Evolutionary conservation across 2,113 vertebrate genomes (phyloP).

Genomic region (Cichladusa arquata): DNA sequence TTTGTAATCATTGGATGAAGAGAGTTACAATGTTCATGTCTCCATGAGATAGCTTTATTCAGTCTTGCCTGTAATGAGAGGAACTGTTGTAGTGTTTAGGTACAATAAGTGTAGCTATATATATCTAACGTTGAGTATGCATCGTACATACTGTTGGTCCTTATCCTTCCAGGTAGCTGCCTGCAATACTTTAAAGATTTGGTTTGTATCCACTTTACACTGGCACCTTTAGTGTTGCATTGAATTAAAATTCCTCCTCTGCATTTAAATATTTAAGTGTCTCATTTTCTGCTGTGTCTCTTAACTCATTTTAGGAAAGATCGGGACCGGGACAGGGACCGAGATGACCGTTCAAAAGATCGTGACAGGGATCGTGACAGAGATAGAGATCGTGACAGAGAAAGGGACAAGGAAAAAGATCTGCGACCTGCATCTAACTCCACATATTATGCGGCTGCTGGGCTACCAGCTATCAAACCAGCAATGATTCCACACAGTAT

Average conservation of each 20-base stretch:
- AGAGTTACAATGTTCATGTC: background rate
- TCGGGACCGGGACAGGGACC: slow-evolving; percentile 88
- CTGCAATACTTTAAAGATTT: background rate
- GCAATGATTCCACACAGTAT: slow-evolving; percentile 86
- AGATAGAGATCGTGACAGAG: slow-evolving; percentile 86
- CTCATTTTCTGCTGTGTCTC: background rate
- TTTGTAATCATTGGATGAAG: background rate
- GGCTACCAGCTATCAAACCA: slow-evolving; percentile 80
- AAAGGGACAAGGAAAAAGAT: slow-evolving; percentile 87
- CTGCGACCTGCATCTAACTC: slow-evolving; percentile 76
- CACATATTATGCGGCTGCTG: slow-evolving; percentile 57
- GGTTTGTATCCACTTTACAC: background rate
- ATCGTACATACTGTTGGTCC: background rate
- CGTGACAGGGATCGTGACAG: slow-evolving; percentile 86
- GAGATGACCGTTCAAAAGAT: slow-evolving; percentile 83
- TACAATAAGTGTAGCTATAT: background rate
- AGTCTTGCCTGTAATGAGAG: background rate
- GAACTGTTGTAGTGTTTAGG: background rate
- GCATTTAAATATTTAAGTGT: background rate
- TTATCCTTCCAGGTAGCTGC: background rate
- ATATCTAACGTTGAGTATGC: background rate
- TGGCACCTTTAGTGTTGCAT: background rate
- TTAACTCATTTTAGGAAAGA: slow-evolving; percentile 81
- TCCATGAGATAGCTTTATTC: background rate
- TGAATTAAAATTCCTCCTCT: background rate